Conservation (phyloP, 1,140 invertebrate genomes). For the Pararge aegeria region DNA sequence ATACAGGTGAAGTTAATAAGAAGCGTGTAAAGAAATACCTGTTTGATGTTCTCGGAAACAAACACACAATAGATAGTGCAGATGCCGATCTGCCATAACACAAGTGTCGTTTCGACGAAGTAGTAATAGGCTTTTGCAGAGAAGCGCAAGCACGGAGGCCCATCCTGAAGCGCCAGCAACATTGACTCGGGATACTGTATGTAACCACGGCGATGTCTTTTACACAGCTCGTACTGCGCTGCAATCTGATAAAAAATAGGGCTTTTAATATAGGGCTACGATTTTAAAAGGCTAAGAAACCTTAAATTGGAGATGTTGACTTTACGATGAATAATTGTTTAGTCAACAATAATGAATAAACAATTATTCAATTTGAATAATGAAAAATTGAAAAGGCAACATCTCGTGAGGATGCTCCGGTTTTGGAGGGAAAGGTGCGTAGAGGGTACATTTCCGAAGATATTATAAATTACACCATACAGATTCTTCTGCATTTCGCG, state of each 20-base stretch:
- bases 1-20: no score
- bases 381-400: no score
- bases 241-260: slow-evolving; percentile 63
- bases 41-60: slow-evolving; percentile 86
- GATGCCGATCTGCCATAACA: slow-evolving; percentile 92
- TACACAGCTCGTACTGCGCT: slow-evolving; percentile 86
- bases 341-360: no score
- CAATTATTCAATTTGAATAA: no score
- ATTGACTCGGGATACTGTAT: slow-evolving; percentile 83
- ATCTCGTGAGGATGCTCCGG: no score
- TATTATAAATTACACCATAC: no score
- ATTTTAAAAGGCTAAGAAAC: no score
- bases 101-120: slow-evolving; percentile 83
- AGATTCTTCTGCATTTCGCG: no score
- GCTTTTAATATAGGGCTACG: background rate
- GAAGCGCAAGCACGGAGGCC: slow-evolving; percentile 76
- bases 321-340: no score
- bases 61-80: slow-evolving; percentile 94
- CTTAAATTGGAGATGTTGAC: no score
- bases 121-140: slow-evolving; percentile 69
- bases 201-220: slow-evolving; percentile 82
- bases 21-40: slow-evolving; percentile 76
- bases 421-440: no score
- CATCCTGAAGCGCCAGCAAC: slow-evolving; percentile 80
- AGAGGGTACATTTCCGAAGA: no score